Evolutionary conservation across 2,888 invertebrate species (phyloP).

Genomic region (Arrhopalites spinosus): DNA sequence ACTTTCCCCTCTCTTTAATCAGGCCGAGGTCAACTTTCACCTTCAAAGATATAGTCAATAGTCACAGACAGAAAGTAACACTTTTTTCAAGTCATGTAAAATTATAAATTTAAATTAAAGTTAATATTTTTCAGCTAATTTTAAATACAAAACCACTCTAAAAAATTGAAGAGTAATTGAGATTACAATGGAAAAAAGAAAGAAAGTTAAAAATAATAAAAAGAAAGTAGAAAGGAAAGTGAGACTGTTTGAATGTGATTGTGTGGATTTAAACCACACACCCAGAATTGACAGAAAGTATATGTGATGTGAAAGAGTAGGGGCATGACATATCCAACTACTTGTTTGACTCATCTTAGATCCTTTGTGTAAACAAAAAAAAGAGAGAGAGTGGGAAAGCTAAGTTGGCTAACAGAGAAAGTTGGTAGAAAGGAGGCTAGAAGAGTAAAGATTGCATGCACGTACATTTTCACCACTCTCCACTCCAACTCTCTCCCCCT

Average conservation of each 20-base stretch:
- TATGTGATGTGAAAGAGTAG: background rate
- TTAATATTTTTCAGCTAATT: too few species aligned
- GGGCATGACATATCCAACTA: background rate
- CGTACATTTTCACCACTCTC: conserved; percentile 9
- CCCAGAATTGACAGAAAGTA: background rate
- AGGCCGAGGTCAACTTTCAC: too few species aligned
- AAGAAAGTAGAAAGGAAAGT: background rate
- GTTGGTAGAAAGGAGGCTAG: too few species aligned
- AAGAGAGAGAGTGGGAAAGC: background rate
- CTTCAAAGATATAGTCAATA: too few species aligned
- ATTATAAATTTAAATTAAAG: too few species aligned
- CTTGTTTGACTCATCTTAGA: conserved; percentile 13
- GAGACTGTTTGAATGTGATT: conserved; percentile 8
- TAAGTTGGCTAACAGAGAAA: background rate
- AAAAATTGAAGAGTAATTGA: too few species aligned
- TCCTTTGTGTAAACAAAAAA: conserved; percentile 11
- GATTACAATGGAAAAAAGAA: background rate
- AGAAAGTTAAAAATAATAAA: background rate
- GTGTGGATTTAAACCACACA: background rate
- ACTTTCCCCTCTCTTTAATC: too few species aligned
- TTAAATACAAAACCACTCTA: too few species aligned
- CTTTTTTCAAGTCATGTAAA: too few species aligned
- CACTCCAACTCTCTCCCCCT: background rate
- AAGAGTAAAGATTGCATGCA: background rate
- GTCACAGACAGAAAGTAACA: too few species aligned